Evolutionary conservation across 2,888 invertebrate species (phyloP), one percentile per base, ranked within the genome.

Genomic region (Phorcus lineatus): DNA sequence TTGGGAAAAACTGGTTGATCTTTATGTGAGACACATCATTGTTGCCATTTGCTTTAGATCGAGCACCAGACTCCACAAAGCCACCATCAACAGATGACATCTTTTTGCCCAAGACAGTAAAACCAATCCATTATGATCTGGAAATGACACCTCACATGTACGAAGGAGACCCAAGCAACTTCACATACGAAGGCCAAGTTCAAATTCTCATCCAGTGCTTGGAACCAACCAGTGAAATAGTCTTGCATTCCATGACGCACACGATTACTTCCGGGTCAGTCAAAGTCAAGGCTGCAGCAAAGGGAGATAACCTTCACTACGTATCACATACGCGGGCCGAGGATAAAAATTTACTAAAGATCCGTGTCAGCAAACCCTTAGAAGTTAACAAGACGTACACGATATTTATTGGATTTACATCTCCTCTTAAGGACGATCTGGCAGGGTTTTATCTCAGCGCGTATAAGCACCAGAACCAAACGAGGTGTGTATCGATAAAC

Each of bases 381-480:
- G 93, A 94, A 84, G 93, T 93, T 7, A 19, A 19, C 17, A 3
- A 31, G 13, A 94, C 95, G 85, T 97, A 96, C 91, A 93, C 95
- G 77, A 91, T 97, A 84, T 94, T 95, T 85, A 95, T 97, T 78
- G 94, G 95, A 70, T 97, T 95, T 89, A 93, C 94, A n/a, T 97
- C 97, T 0, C 94, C 95, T 83, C 93, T 97, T 77, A 96, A 96
- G 22, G 77, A 81, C 47, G 83, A 83, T 52, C 67, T 81, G 53
- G 79, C 79, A 0, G 83, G 83, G 7, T 28, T 83, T 53, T 83
- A 83, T 66, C 74, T 77, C 16, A 83, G 83, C 31, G 52, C 75
- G 7, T 83, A 83, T 31, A 52, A 77, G 9, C 24, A 67, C n/a
- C 52, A 66, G 2, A 81, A 81, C 19, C 28, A 78, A 11, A 83